phyloP scores from a whole-genome alignment of 2,113 vertebrate species.

The Thymallus thymallus region DNA sequence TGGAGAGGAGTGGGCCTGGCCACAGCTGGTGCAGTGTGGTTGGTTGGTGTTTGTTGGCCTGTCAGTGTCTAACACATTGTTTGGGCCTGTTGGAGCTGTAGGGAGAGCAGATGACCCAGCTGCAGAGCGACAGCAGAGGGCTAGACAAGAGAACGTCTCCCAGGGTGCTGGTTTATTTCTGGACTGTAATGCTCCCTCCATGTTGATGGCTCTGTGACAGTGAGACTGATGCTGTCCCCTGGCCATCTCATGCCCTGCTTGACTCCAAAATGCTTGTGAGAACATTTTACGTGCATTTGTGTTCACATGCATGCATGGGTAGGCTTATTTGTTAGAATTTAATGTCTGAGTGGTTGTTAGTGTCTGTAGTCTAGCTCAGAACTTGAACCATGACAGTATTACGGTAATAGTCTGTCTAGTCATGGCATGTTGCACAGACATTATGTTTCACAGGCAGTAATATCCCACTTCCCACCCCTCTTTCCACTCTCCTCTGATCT shows the following conservation, averaged over 20 bases:
- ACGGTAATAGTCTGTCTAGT: neutral
- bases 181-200: slow-evolving; percentile 26
- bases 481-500: neutral
- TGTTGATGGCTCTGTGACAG: slow-evolving; percentile 56
- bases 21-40: slow-evolving; percentile 15
- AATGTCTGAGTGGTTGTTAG: slow-evolving; percentile 56
- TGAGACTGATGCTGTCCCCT: slow-evolving; percentile 51
- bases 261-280: slow-evolving; percentile 17
- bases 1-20: neutral
- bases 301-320: slow-evolving; percentile 42
- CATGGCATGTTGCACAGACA: slow-evolving; percentile 2
- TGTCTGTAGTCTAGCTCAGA: neutral
- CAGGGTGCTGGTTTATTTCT: slow-evolving; percentile 68
- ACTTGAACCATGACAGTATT: slow-evolving; percentile 2
- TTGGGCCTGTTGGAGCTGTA: slow-evolving; percentile 37
- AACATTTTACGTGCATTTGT: slow-evolving; percentile 19
- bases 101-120: slow-evolving; percentile 49
- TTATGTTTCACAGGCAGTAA: neutral
- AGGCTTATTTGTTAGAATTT: slow-evolving; percentile 40
- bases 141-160: slow-evolving; percentile 54
- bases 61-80: slow-evolving; percentile 22
- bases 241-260: slow-evolving; percentile 32
- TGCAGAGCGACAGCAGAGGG: slow-evolving; percentile 42
- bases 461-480: slow-evolving; percentile 1
- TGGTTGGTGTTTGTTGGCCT: slow-evolving; percentile 14